Evolutionary conservation across 2,113 vertebrate genomes (phyloP).

Genomic region (Dipodomys spectabilis): DNA sequence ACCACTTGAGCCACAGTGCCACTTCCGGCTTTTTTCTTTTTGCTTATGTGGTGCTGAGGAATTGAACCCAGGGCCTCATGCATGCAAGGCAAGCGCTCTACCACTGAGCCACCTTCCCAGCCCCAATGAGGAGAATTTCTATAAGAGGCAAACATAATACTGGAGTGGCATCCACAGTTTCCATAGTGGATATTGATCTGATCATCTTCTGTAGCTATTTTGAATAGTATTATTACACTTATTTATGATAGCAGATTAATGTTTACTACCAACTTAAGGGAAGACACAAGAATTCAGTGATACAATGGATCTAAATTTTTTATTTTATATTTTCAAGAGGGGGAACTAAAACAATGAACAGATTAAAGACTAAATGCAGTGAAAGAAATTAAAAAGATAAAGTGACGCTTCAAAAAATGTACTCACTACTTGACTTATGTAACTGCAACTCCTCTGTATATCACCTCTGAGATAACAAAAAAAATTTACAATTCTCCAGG

Average conservation of each 20-base stretch:
- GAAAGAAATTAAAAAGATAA: not conserved
- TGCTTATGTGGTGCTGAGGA: no score
- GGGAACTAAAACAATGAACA: not conserved
- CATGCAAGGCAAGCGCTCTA: no score
- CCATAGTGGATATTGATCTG: not conserved
- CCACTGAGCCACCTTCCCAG: no score
- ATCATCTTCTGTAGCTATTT: not conserved
- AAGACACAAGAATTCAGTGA: not conserved
- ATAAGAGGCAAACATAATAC: not conserved
- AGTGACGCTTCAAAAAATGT: no score
- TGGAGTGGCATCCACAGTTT: no score
- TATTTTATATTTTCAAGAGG: not conserved
- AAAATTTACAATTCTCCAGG: no score
- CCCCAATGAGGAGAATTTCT: no score
- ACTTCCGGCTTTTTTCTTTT: no score
- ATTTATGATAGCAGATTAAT: not conserved
- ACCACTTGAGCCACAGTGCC: no score
- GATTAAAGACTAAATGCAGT: not conserved
- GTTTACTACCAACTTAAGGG: not conserved
- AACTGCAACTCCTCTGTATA: no score
- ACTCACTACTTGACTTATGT: no score
- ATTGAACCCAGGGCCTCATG: no score
- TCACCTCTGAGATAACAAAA: not conserved
- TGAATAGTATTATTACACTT: constrained; percentile 14
- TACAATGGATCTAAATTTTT: not conserved